Evolutionary conservation across 2,113 vertebrate genomes (phyloP).

Genomic region (Apodemus sylvaticus): DNA sequence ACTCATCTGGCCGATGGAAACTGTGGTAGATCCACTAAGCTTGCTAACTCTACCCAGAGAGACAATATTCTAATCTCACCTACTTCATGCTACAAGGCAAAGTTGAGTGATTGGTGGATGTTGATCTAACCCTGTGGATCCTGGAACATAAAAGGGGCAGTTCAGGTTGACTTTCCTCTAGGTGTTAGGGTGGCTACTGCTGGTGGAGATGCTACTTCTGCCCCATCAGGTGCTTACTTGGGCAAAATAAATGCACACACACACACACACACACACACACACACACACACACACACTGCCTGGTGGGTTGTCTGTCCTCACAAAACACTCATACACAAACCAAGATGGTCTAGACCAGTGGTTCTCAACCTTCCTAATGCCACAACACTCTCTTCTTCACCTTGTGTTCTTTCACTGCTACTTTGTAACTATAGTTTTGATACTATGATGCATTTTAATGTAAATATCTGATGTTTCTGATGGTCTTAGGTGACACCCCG

Average conservation of each 20-base stretch:
- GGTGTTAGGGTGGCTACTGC: neutral
- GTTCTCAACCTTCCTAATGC: neutral
- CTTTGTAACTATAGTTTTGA: neutral
- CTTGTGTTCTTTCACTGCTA: neutral
- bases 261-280: neutral
- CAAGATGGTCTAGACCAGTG: neutral
- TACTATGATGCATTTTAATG: neutral
- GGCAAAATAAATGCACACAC: neutral
- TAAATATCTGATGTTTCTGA: neutral
- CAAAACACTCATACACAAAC: neutral
- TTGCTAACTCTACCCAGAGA: neutral
- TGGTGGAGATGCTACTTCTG: neutral
- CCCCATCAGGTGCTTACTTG: neutral
- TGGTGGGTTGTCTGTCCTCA: neutral
- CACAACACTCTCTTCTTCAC: neutral
- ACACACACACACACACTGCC: neutral
- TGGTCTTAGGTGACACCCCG: neutral
- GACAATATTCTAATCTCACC: neutral
- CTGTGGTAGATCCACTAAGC: neutral
- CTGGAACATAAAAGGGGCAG: neutral
- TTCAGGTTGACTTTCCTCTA: neutral
- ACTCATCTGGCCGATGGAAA: neutral
- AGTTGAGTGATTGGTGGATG: neutral
- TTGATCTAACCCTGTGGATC: neutral
- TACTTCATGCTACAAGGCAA: neutral